phyloP scores from a whole-genome alignment of 2,797 vertebrate genomes.

The Hoplostethus atlanticus region DNA sequence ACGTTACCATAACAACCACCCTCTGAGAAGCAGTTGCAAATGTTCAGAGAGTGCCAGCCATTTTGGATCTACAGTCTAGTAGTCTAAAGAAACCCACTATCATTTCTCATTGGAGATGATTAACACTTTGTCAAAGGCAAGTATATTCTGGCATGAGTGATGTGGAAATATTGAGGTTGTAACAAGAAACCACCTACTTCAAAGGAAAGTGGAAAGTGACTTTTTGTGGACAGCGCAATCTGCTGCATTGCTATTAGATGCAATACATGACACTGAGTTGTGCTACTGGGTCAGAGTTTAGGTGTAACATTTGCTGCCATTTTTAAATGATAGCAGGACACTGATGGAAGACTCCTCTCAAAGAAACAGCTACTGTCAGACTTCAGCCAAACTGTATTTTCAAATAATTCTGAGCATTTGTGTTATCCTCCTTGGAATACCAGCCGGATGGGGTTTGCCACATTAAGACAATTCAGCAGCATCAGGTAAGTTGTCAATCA shows the following conservation, averaged over 20 bases:
- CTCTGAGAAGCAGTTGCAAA: constrained; percentile 41
- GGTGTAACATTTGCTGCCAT: constrained; percentile 8
- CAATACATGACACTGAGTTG: constrained; percentile 12
- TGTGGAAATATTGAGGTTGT: constrained; percentile 30
- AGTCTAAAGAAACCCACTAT: constrained; percentile 41
- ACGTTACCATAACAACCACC: constrained; percentile 63
- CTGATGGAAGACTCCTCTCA: constrained; percentile 2
- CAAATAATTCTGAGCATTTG: constrained; percentile 13
- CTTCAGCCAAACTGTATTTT: not conserved
- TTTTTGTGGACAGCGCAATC: constrained; percentile 19
- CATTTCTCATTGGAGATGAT: constrained; percentile 48
- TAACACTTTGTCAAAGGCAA: constrained; percentile 52
- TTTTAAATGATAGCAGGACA: not conserved
- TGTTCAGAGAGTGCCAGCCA: constrained; percentile 24
- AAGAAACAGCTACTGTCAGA: not conserved
- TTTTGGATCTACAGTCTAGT: constrained; percentile 40
- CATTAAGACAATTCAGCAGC: not conserved
- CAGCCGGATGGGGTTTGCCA: constrained; percentile 1
- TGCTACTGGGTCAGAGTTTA: not conserved
- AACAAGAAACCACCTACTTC: not conserved
- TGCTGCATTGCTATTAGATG: constrained; percentile 18
- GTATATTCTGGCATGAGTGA: constrained; percentile 39
- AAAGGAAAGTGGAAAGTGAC: constrained; percentile 27
- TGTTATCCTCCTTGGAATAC: constrained; percentile 8
- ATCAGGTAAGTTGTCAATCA: constrained; percentile 17